phyloP scores from a whole-genome alignment of 2,888 invertebrate genomes.

The Chymomyza fuscimana region DNA sequence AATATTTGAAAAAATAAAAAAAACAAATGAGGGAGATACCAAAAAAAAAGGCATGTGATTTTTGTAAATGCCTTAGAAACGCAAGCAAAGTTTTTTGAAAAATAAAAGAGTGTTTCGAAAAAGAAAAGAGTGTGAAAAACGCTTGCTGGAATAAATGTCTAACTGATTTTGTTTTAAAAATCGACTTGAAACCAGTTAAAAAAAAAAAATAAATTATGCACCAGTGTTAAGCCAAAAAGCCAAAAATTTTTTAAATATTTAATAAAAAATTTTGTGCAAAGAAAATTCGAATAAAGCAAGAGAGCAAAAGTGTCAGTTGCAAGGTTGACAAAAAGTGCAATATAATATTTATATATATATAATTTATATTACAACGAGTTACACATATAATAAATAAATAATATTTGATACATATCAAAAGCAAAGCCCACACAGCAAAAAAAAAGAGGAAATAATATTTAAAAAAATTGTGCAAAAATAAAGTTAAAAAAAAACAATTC shows the following conservation, averaged over 20 bases:
- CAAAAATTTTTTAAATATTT: slow-evolving; percentile 13
- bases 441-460: slow-evolving; percentile 28
- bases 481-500: slow-evolving; percentile 5
- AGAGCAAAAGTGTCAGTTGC: slow-evolving; percentile 27
- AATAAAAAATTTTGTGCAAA: slow-evolving; percentile 41
- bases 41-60: slow-evolving; percentile 36
- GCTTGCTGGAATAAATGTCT: slow-evolving; percentile 23
- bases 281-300: slow-evolving; percentile 52
- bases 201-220: slow-evolving; percentile 22
- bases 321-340: slow-evolving; percentile 48
- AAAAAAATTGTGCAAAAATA: slow-evolving; percentile 28
- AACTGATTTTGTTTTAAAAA: slow-evolving; percentile 77
- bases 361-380: slow-evolving; percentile 36
- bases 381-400: slow-evolving; percentile 32
- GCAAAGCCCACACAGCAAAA: slow-evolving; percentile 36
- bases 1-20: slow-evolving; percentile 32
- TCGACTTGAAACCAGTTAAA: slow-evolving; percentile 52
- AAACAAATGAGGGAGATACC: slow-evolving; percentile 10
- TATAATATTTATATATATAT: slow-evolving; percentile 29
- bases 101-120: slow-evolving; percentile 36
- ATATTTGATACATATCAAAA: slow-evolving; percentile 24
- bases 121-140: slow-evolving; percentile 27
- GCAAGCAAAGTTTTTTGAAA: slow-evolving; percentile 25
- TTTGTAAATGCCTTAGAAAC: slow-evolving; percentile 29
- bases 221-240: slow-evolving; percentile 46